Conservation (phyloP, 2,888 invertebrate genomes). For the Harpagoxenus sublaevis region DNA sequence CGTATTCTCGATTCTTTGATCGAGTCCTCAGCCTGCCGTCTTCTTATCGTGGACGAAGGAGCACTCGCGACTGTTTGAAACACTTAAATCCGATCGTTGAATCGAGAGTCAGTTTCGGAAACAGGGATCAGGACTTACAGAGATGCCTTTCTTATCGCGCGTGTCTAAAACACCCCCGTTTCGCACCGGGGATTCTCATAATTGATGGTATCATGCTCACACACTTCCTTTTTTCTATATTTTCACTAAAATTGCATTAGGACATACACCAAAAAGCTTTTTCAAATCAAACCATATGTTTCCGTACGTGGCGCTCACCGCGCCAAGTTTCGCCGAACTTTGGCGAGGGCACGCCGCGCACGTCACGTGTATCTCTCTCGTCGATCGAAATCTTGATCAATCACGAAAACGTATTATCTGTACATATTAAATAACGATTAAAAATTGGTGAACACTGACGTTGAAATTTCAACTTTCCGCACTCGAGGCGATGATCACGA, state of each 20-base stretch:
- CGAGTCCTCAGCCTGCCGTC: conserved; percentile 36
- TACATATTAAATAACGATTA: background rate
- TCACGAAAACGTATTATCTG: background rate
- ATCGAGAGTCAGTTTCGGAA: conserved; percentile 19
- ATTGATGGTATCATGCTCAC: background rate
- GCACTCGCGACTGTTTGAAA: conserved; percentile 22
- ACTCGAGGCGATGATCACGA: conserved; percentile 18
- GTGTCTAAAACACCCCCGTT: conserved; percentile 6
- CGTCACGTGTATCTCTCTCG: conserved; percentile 48
- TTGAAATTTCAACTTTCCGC: background rate
- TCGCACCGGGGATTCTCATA: background rate
- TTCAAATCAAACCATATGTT: conserved; percentile 33
- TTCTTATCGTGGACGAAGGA: conserved; percentile 29
- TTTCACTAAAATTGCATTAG: background rate
- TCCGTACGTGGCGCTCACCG: conserved; percentile 38
- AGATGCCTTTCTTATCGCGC: conserved; percentile 33
- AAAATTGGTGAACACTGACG: conserved; percentile 15
- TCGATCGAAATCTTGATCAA: conserved; percentile 51
- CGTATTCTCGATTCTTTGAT: conserved; percentile 71
- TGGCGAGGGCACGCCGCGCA: conserved; percentile 27
- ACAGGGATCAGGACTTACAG: background rate
- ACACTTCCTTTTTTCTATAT: conserved; percentile 4
- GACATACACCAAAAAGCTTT: background rate
- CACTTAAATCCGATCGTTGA: conserved; percentile 7
- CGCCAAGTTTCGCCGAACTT: conserved; percentile 44